phyloP scores from a whole-genome alignment of 2,888 invertebrate species.

The Pogonocherus hispidulus region DNA sequence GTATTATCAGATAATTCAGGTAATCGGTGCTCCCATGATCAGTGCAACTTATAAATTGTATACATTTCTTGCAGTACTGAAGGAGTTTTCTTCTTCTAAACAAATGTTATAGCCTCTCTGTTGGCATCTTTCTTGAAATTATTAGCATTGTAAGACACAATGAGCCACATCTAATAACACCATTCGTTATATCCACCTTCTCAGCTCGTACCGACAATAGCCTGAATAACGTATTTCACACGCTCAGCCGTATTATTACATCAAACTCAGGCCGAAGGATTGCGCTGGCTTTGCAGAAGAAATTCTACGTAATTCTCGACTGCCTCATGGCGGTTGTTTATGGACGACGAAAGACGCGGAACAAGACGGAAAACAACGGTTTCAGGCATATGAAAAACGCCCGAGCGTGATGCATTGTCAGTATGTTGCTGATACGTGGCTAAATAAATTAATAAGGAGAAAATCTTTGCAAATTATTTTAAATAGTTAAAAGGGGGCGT shows the following conservation, averaged over 20 bases:
- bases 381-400: neutral
- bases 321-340: neutral
- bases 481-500: too few relatives aligned
- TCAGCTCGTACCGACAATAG: neutral
- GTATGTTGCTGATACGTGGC: neutral
- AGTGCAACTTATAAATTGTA: neutral
- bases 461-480: too few relatives aligned
- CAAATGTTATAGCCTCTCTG: neutral
- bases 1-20: too few relatives aligned
- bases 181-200: neutral
- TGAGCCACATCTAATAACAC: neutral
- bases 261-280: neutral
- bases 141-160: neutral
- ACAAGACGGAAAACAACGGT: neutral
- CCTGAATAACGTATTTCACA: neutral
- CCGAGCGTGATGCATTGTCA: neutral
- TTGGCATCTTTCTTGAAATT: neutral
- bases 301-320: neutral
- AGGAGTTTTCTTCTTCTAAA: too few relatives aligned
- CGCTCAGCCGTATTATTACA: constrained; percentile 1
- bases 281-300: neutral
- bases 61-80: too few relatives aligned
- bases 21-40: neutral
- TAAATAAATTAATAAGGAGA: neutral
- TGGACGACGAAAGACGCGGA: neutral